A percentile compares a stretch with the other conserved stretches of the same genome.
These are phyloP conservation scores for Habroteleia sp. DNA, from an alignment of 2,888 invertebrate genomes.

Conservation along the genomic window DNA sequence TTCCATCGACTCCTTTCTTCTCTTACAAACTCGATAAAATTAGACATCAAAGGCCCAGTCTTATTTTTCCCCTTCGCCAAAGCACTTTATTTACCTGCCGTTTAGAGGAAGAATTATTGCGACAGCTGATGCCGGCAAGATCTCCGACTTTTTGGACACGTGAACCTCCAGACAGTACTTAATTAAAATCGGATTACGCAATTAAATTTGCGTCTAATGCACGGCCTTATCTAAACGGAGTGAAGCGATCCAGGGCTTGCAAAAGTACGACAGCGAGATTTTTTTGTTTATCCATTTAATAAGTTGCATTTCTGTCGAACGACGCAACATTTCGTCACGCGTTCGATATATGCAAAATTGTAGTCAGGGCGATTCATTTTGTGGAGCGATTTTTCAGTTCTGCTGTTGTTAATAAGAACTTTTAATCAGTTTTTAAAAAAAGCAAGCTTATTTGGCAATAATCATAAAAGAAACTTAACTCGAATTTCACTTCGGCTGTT, in stretches of 20 bases:
- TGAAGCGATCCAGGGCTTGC: neutral
- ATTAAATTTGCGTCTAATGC: neutral
- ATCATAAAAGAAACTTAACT: too few relatives aligned
- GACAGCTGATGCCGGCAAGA: constrained; percentile 10
- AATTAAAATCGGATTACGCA: constrained; percentile 21
- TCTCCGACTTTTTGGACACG: neutral
- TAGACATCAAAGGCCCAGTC: constrained; percentile 41
- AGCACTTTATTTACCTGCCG: constrained; percentile 15
- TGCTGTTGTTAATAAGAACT: constrained; percentile 40
- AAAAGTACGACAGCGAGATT: too few relatives aligned
- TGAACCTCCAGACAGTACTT: neutral
- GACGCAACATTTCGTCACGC: too few relatives aligned
- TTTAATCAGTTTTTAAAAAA: constrained; percentile 57
- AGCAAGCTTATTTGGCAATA: constrained; percentile 55
- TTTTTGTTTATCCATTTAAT: neutral
- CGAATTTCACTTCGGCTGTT: too few relatives aligned
- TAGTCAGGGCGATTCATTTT: constrained; percentile 18
- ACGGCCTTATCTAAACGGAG: neutral
- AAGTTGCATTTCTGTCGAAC: too few relatives aligned
- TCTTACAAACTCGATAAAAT: constrained; percentile 23
- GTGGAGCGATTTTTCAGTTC: constrained; percentile 33
- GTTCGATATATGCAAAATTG: constrained; percentile 14
- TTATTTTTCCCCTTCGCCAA: constrained; percentile 5
- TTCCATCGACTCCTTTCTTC: constrained; percentile 28
- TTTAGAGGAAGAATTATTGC: constrained; percentile 1